Evolutionary conservation across 2,888 invertebrate genomes (phyloP).

Genomic region (Lochmaea capreae): DNA sequence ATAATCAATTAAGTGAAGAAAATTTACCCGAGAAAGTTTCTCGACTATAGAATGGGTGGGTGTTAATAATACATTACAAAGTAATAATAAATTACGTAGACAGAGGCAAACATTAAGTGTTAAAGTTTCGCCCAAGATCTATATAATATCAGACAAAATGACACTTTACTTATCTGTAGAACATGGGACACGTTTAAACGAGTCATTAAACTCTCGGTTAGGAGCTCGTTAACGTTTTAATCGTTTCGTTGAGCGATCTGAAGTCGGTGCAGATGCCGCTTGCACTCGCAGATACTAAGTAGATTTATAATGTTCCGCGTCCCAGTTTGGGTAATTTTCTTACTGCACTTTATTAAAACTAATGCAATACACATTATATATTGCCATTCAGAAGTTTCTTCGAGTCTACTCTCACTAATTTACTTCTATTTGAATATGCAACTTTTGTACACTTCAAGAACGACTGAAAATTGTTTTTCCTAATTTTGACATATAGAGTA

Average conservation of each 20-base stretch:
- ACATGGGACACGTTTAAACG: slow-evolving; percentile 57
- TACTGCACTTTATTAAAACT: slow-evolving; percentile 47
- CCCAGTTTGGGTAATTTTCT: slow-evolving; percentile 56
- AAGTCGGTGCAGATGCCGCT: slow-evolving; percentile 57
- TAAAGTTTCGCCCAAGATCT: slow-evolving; percentile 42
- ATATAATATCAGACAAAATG: slow-evolving; percentile 42
- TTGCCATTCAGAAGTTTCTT: slow-evolving; percentile 40
- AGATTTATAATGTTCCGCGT: slow-evolving; percentile 53
- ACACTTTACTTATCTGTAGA: slow-evolving; percentile 42
- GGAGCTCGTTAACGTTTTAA: slow-evolving; percentile 64
- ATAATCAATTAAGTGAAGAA: slow-evolving; percentile 32
- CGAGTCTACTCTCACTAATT: slow-evolving; percentile 1
- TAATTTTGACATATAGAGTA: no score
- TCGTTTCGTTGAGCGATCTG: slow-evolving; percentile 62
- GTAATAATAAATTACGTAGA: slow-evolving; percentile 33
- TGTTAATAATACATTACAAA: slow-evolving; percentile 37
- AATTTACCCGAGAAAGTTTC: slow-evolving; percentile 26
- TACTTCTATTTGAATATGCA: background rate
- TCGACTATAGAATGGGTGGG: slow-evolving; percentile 26
- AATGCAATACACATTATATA: slow-evolving; percentile 52
- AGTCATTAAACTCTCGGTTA: slow-evolving; percentile 63
- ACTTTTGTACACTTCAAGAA: no score
- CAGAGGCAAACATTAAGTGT: slow-evolving; percentile 39
- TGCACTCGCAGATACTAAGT: slow-evolving; percentile 53
- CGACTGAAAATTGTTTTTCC: no score